Evolutionary conservation across 2,888 invertebrate genomes (phyloP), one percentile per base, ranked within the genome.

Genomic region (Zeuzera pyrina): DNA sequence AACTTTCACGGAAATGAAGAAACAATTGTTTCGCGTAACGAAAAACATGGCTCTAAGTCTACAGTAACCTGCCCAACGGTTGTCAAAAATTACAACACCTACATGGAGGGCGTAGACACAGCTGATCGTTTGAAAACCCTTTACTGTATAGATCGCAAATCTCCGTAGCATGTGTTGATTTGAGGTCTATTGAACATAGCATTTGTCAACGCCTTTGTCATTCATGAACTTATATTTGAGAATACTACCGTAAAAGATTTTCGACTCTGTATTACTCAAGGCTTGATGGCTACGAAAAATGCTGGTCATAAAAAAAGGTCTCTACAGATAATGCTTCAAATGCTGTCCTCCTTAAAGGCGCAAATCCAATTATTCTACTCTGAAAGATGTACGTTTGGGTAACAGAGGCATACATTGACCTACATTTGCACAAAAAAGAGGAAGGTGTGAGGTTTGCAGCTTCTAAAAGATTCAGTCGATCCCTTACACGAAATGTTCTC

Each of bases 91-190:
- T 45, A 47, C 19, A 49, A 47, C 30, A 34, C 6, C 4, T 43
- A 38, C 33, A 42, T 43, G 43, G 41, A 38, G 33, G 19, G 50
- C 52, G 12, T 19, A 8, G 55, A 57, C 38, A 51, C 42, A 41
- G 50, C 54, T 33, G 58, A 61, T 48, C 43, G n/a, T n/a, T n/a
- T n/a, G n/a, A n/a, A n/a, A 49, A 49, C 53, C 14, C 39, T 44
- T 13, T 58, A 55, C 42, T 47, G 44, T 40, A 40, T 57, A 27
- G 51, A 51, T 35, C 44, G 52, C 32, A 61, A 57, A 38, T 57
- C 52, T 30, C 47, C 47, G 55, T 58, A 56, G 57, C 48, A 56
- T 38, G 53, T 49, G 31, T 43, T 56, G 35, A 56, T 59, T 43
- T 58, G 44, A 42, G 45, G 46, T 38, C 39, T 47, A 30, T 28